Evolutionary conservation across 2,888 invertebrate species (phyloP).

Genomic region (Ashinkailepas kermadecensis): DNA sequence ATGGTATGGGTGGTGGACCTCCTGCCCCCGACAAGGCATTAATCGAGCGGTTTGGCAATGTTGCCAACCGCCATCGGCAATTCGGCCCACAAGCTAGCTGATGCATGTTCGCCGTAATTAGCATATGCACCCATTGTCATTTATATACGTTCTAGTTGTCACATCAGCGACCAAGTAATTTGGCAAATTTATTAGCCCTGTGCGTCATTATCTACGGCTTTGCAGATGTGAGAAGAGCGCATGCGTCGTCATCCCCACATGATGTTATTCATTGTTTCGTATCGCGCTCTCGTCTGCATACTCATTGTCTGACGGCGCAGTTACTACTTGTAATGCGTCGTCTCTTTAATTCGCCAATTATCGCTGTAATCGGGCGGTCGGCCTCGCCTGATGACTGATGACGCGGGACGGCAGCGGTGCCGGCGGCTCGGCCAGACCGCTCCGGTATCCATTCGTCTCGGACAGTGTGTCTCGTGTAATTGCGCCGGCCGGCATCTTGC

Average conservation of each 20-base stretch:
- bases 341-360: background rate
- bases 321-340: background rate
- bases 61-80: background rate
- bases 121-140: background rate
- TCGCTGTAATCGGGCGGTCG: background rate
- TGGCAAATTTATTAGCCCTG: background rate
- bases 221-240: background rate
- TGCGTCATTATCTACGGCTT: background rate
- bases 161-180: background rate
- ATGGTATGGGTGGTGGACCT: background rate
- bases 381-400: background rate
- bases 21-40: background rate
- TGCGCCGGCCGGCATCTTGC: background rate
- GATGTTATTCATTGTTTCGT: background rate
- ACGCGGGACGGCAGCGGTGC: background rate
- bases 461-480: background rate
- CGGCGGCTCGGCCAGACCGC: background rate
- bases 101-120: background rate
- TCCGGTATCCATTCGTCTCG: background rate
- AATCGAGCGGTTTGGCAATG: background rate
- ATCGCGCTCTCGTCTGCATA: conserved; percentile 3
- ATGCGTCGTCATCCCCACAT: background rate
- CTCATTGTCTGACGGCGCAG: background rate
- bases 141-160: background rate
- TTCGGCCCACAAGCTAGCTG: background rate